Evolutionary conservation across 2,113 vertebrate species (phyloP), one percentile per base, ranked within the genome.

Genomic region (Sturnus vulgaris): DNA sequence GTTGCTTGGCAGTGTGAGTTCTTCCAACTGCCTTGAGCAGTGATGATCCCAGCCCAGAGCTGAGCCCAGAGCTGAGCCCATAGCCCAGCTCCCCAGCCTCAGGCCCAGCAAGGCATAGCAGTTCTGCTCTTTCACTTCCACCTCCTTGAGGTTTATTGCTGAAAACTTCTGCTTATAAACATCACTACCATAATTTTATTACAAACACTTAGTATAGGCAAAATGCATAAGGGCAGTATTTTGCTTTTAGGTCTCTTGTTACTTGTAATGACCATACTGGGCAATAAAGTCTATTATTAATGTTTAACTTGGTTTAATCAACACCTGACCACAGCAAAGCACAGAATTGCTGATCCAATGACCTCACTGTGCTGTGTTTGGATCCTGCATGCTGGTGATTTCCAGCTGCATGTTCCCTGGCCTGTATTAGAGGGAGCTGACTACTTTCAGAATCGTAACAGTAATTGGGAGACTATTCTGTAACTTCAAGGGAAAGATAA

Each of bases 301-400:
- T 44, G 8, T 69, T 95, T 42, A 40, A 19, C 30, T 33, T 47
- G 66, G 33, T 88, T 96, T 90, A 91, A 90, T 86, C 87, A 93
- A 63, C 52, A 18, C n/a, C 37, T 60, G 53, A 59, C 5, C 39
- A 57, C 15, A 70, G 52, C 50, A 50, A 83, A 85, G 78, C 66
- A 31, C 35, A 64, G 64, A 78, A 71, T 0, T 70, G 15, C 82
- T 75, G 68, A 70, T 68, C 49, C 52, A 33, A 14, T 63, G 59
- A 33, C 63, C 65, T 89, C 70, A 10, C 50, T 56, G 71, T 49
- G 75, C 40, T 30, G 31, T 52, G 65, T 64, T 92, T 12, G 92
- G 72, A 23, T 72, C 79, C 92, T 82, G 56, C 76, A 78, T 56
- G 68, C 71, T 60, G 37, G 25, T 53, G 85, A 94, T 92, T 96